A percentile compares a stretch with the other conserved stretches of the same genome.
Conservation (phyloP, 2,797 vertebrate genomes). For the Choloepus didactylus region DNA sequence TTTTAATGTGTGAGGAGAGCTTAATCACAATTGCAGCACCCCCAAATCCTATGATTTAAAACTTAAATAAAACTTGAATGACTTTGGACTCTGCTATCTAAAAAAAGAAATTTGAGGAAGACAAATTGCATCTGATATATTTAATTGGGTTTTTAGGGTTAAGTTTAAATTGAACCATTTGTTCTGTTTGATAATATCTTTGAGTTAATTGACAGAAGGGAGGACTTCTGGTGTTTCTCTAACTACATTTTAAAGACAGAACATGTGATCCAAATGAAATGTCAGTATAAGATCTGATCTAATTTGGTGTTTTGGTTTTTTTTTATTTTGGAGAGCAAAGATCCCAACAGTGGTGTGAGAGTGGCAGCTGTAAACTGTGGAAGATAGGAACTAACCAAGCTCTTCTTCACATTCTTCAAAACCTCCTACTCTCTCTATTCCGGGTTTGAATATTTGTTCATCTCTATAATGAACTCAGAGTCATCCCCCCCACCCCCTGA, state of each 20-base stretch:
- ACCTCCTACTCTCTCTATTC: not conserved
- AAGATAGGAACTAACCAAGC: not conserved
- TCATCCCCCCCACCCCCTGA: not conserved
- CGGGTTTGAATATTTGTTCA: constrained; percentile 30
- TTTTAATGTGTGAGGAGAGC: constrained; percentile 60
- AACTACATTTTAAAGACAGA: constrained; percentile 52
- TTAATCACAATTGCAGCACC: constrained; percentile 12
- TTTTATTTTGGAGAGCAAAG: not conserved
- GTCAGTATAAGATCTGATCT: constrained; percentile 59
- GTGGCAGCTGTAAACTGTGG: not conserved
- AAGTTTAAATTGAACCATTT: constrained; percentile 69
- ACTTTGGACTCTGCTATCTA: constrained; percentile 47
- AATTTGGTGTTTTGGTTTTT: not conserved
- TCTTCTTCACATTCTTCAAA: constrained; percentile 42
- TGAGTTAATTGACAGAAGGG: constrained; percentile 67
- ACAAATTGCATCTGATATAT: constrained; percentile 46
- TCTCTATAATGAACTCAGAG: constrained; percentile 15
- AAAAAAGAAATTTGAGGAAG: constrained; percentile 57
- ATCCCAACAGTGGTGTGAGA: too few species aligned
- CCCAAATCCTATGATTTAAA: constrained; percentile 53
- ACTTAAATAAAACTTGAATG: constrained; percentile 55
- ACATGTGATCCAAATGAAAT: constrained; percentile 59
- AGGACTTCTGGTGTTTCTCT: constrained; percentile 70
- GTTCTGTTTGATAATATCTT: constrained; percentile 62
- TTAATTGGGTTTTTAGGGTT: constrained; percentile 59